Conservation (phyloP, 2,888 invertebrate genomes). For the Lepetodrilus schrolli region DNA sequence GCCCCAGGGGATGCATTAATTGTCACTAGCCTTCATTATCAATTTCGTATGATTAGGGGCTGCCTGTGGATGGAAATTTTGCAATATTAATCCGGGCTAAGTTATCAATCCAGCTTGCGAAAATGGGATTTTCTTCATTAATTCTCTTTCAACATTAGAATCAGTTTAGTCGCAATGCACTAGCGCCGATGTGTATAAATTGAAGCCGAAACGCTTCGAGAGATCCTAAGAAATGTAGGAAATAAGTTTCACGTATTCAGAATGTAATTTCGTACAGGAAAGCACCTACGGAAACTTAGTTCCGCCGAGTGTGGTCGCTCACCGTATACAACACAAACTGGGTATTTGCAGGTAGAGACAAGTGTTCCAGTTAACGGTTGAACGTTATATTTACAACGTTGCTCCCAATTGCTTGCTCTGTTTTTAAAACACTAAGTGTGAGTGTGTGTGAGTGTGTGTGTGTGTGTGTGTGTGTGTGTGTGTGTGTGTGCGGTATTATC, state of each 20-base stretch:
- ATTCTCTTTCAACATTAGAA: not conserved
- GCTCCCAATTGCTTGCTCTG: too few relatives aligned
- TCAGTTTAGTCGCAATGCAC: not conserved
- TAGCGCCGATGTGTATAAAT: not conserved
- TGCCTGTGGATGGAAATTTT: constrained; percentile 16
- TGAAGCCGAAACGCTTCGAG: not conserved
- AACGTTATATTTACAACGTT: too few relatives aligned
- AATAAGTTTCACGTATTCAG: not conserved
- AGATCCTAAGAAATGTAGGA: not conserved
- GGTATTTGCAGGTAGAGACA: too few relatives aligned
- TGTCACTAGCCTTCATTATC: constrained; percentile 30
- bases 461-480: too few relatives aligned
- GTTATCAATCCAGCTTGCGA: constrained; percentile 31
- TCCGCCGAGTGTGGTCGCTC: not conserved
- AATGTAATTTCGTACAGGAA: constrained; percentile 18
- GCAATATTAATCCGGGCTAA: constrained; percentile 33
- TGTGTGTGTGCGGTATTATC: too few relatives aligned
- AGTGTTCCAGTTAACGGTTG: too few relatives aligned
- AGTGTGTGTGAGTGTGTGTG: too few relatives aligned
- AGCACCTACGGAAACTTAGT: constrained; percentile 7
- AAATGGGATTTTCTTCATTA: constrained; percentile 33
- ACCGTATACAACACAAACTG: too few relatives aligned
- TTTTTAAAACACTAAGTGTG: too few relatives aligned
- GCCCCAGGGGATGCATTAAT: constrained; percentile 33
- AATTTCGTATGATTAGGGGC: constrained; percentile 32